Evolutionary conservation across 2,888 invertebrate species (phyloP).

Genomic region (Stenotaenia linearis): DNA sequence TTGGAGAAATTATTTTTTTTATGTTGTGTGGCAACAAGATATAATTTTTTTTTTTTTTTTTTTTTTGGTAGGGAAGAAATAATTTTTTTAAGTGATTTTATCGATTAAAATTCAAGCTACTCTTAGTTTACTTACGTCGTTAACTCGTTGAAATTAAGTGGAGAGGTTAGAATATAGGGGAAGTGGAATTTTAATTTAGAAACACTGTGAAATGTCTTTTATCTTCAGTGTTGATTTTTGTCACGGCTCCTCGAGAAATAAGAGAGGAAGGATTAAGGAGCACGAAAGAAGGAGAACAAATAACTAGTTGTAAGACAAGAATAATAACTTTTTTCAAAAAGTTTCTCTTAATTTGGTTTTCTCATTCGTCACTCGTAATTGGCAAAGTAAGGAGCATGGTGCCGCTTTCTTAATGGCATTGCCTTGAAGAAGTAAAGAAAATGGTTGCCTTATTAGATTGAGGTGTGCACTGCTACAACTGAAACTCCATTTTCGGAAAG

Average conservation of each 20-base stretch:
- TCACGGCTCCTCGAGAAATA: background rate
- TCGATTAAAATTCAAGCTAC: background rate
- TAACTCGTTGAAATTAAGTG: background rate
- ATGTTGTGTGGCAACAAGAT: background rate
- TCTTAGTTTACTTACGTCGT: background rate
- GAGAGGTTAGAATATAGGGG: background rate
- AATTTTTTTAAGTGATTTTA: background rate
- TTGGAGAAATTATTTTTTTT: background rate
- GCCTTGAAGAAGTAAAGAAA: slow-evolving; percentile 21
- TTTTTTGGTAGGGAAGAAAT: background rate
- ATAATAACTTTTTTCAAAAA: background rate
- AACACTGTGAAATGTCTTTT: background rate
- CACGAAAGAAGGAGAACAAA: background rate
- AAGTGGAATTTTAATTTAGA: background rate
- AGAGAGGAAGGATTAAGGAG: background rate
- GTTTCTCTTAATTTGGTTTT: slow-evolving; percentile 24
- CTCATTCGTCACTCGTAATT: slow-evolving; percentile 22
- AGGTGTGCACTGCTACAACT: slow-evolving; percentile 12
- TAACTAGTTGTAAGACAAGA: background rate
- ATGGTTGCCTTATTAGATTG: slow-evolving; percentile 26
- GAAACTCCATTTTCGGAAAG: background rate
- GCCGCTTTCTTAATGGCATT: background rate
- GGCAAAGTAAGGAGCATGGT: slow-evolving; percentile 10
- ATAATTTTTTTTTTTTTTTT: background rate
- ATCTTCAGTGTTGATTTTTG: background rate